Conservation (phyloP, 2,888 invertebrate genomes). For the Leptinotarsa rubiginosa region DNA sequence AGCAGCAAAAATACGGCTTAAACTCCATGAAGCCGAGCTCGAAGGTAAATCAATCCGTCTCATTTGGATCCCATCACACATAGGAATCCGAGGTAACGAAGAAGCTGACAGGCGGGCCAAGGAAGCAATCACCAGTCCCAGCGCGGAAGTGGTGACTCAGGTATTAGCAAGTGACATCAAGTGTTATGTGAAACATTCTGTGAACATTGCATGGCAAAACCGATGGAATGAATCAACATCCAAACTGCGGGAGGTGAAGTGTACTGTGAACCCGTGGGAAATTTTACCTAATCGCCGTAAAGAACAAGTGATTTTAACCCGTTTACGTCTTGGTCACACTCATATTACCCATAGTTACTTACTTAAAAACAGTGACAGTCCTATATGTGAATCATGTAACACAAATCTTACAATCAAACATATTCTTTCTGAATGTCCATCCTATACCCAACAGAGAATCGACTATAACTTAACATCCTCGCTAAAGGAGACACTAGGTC, state of each 20-base stretch:
- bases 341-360: too few species aligned
- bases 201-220: slow-evolving; percentile 10
- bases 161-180: neutral
- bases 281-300: too few species aligned
- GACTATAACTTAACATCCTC: too few species aligned
- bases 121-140: neutral
- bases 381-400: too few species aligned
- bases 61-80: slow-evolving; percentile 3
- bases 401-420: too few species aligned
- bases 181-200: neutral
- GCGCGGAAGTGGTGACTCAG: neutral
- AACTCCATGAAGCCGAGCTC: neutral
- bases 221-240: slow-evolving; percentile 11
- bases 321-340: too few species aligned
- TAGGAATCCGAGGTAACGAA: neutral
- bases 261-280: too few species aligned
- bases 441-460: too few species aligned
- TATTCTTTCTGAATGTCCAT: too few species aligned
- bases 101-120: neutral
- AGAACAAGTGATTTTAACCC: too few species aligned
- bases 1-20: neutral
- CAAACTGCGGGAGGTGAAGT: slow-evolving; percentile 4
- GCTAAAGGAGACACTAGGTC: too few species aligned
- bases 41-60: neutral
- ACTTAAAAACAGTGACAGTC: too few species aligned